phyloP scores from a whole-genome alignment of 2,888 invertebrate genomes.

The Hypercompe scribonia region DNA sequence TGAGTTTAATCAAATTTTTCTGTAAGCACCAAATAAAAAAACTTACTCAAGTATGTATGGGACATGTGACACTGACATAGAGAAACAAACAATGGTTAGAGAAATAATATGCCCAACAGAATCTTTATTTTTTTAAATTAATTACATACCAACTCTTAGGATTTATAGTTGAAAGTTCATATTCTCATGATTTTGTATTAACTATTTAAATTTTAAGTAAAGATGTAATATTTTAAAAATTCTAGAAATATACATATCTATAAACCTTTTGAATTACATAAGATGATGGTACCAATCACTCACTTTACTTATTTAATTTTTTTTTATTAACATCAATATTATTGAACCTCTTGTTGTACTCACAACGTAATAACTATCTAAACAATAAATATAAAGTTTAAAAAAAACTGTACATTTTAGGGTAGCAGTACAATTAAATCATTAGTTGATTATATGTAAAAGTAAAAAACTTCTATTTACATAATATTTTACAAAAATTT shows the following conservation, averaged over 20 bases:
- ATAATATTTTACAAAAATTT: no score
- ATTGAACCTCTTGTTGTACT: background rate
- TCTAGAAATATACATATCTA: background rate
- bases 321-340: background rate
- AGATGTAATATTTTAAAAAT: no score
- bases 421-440: background rate
- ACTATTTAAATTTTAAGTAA: no score
- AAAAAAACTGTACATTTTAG: background rate
- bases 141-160: background rate
- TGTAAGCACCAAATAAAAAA: background rate
- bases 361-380: background rate
- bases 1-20: background rate
- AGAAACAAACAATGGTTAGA: no score
- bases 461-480: no score
- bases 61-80: no score
- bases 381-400: background rate
- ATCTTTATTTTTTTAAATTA: background rate
- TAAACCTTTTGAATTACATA: background rate
- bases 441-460: background rate
- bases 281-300: background rate
- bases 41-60: background rate
- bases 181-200: background rate
- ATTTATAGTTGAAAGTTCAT: background rate
- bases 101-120: background rate
- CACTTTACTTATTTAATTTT: no score